These are phyloP conservation scores for Ovis canadensis DNA, from an alignment of 2,113 vertebrate genomes.

Conservation along the genomic window DNA sequence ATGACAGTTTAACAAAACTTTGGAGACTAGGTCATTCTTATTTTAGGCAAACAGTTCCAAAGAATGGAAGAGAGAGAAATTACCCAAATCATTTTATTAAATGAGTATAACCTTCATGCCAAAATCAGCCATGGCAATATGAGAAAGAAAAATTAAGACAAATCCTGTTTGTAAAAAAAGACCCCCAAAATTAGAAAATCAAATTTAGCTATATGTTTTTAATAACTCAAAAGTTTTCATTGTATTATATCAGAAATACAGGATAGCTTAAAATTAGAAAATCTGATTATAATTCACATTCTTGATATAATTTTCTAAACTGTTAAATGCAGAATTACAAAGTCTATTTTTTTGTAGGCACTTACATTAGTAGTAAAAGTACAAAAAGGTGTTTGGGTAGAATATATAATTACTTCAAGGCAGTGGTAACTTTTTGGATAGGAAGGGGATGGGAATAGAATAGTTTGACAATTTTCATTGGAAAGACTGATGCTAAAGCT, in stretches of 20 bases:
- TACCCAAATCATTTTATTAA: neutral
- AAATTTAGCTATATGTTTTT: neutral
- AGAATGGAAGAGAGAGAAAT: neutral
- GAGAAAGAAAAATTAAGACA: neutral
- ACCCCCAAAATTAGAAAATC: neutral
- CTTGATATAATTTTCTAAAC: neutral
- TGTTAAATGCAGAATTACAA: neutral
- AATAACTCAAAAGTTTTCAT: neutral
- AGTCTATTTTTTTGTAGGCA: neutral
- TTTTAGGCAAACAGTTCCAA: neutral
- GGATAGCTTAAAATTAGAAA: neutral
- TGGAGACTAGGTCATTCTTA: neutral
- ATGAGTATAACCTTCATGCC: neutral
- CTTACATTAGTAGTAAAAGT: neutral
- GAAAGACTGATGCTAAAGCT: neutral
- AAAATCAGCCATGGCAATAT: neutral
- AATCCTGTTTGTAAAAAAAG: neutral
- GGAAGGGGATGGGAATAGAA: neutral
- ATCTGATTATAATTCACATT: neutral
- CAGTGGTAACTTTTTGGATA: neutral
- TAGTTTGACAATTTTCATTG: neutral
- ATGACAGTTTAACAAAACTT: neutral
- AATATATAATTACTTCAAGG: neutral
- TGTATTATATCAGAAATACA: neutral
- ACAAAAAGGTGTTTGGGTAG: neutral